Evolutionary conservation across 2,888 invertebrate species (phyloP).

Genomic region (Latrodectus elegans): DNA sequence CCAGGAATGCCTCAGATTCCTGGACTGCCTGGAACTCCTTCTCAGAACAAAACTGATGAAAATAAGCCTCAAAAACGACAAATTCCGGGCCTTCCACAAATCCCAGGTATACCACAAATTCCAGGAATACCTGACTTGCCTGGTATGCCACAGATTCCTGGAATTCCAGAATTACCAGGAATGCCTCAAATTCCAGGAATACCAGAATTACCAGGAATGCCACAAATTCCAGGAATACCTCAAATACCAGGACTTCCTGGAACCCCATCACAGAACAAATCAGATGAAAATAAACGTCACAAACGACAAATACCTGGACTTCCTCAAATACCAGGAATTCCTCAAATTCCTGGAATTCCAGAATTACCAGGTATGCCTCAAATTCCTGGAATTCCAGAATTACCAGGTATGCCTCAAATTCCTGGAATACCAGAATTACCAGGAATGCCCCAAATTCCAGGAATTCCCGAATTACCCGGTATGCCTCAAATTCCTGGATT

Average conservation of each 20-base stretch:
- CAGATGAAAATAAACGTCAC: background rate
- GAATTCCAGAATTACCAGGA: conserved; percentile 28
- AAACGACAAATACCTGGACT: conserved; percentile 12
- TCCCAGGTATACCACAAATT: conserved; percentile 19
- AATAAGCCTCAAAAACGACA: conserved; percentile 3
- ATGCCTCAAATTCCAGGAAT: conserved; percentile 31
- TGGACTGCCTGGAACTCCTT: conserved; percentile 27
- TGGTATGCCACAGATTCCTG: conserved; percentile 17
- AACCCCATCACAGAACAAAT: background rate
- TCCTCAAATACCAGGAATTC: conserved; percentile 19
- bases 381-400: conserved; percentile 21
- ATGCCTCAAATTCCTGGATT: conserved; percentile 29
- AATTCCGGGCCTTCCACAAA: conserved; percentile 7
- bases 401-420: conserved; percentile 23
- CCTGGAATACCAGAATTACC: conserved; percentile 46
- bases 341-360: conserved; percentile 28
- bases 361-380: conserved; percentile 40
- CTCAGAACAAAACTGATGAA: background rate
- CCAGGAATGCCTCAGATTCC: conserved; percentile 57
- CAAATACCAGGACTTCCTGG: conserved; percentile 27
- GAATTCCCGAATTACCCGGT: conserved; percentile 17
- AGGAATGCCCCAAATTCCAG: conserved; percentile 46
- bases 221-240: conserved; percentile 26
- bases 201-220: conserved; percentile 28
- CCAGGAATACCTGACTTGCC: conserved; percentile 27